phyloP scores from a whole-genome alignment of 2,888 invertebrate genomes.

The Alloplasta piceator region DNA sequence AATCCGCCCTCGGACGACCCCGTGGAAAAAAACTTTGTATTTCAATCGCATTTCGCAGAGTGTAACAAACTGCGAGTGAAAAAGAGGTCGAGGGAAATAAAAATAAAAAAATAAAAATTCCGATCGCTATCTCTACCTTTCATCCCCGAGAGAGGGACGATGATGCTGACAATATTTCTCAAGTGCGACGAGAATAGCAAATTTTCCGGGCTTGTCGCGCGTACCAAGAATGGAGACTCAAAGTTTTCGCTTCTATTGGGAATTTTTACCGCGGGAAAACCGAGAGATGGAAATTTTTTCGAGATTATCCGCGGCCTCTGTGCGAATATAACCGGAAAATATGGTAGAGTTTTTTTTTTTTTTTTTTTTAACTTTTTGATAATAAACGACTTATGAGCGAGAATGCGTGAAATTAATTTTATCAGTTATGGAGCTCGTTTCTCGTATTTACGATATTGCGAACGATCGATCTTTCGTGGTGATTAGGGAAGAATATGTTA shows the following conservation, averaged over 20 bases:
- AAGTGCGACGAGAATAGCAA: conserved; percentile 15
- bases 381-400: conserved; percentile 34
- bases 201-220: neutral
- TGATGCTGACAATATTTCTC: conserved; percentile 38
- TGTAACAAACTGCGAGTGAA: conserved; percentile 68
- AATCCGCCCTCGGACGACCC: conserved; percentile 69
- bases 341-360: conserved; percentile 23
- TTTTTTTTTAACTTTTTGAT: conserved; percentile 18
- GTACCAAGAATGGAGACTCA: conserved; percentile 16
- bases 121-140: neutral
- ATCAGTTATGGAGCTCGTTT: neutral
- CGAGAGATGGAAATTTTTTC: neutral
- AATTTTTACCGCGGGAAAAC: conserved; percentile 16
- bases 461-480: conserved; percentile 19
- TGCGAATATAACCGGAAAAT: conserved; percentile 23
- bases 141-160: conserved; percentile 9
- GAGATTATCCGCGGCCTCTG: neutral
- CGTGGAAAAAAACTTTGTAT: conserved; percentile 71
- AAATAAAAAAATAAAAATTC: conserved; percentile 18
- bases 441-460: conserved; percentile 26
- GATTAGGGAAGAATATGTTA: conserved; percentile 4
- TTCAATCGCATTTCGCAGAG: conserved; percentile 71
- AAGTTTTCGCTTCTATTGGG: conserved; percentile 40
- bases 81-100: neutral
- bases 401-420: conserved; percentile 15